Evolutionary conservation across 2,113 vertebrate genomes (phyloP).

Genomic region (Pelusios castaneus): DNA sequence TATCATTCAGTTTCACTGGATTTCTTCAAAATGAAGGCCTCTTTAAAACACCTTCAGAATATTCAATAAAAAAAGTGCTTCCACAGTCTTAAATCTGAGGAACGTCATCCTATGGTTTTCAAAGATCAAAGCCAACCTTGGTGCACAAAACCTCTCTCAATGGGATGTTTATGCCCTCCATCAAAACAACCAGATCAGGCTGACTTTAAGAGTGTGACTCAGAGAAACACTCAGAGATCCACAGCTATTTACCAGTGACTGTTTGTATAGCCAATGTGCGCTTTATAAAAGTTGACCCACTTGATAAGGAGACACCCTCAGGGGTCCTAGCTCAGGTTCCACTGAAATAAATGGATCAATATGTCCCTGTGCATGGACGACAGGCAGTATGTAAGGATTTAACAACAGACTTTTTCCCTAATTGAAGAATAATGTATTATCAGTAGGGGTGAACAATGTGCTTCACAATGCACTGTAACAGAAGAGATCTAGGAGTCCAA

Average conservation of each 20-base stretch:
- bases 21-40: background rate
- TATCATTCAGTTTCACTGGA: background rate
- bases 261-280: background rate
- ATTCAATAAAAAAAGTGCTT: background rate
- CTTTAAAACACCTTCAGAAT: background rate
- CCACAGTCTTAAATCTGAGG: background rate
- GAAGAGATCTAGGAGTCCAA: too few species aligned
- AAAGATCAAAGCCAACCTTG: background rate
- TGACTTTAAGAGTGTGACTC: background rate
- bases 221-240: background rate
- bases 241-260: background rate
- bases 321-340: background rate
- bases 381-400: background rate
- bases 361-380: background rate
- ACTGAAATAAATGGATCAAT: background rate
- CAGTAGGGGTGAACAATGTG: too few species aligned
- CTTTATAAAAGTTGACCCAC: background rate
- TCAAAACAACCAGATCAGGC: background rate
- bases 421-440: background rate
- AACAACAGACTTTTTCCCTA: background rate
- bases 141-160: background rate
- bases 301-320: background rate
- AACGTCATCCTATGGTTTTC: background rate
- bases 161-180: background rate
- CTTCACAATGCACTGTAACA: too few species aligned